Evolutionary conservation across 2,797 vertebrate species (phyloP).

Genomic region (Spheniscus humboldti): DNA sequence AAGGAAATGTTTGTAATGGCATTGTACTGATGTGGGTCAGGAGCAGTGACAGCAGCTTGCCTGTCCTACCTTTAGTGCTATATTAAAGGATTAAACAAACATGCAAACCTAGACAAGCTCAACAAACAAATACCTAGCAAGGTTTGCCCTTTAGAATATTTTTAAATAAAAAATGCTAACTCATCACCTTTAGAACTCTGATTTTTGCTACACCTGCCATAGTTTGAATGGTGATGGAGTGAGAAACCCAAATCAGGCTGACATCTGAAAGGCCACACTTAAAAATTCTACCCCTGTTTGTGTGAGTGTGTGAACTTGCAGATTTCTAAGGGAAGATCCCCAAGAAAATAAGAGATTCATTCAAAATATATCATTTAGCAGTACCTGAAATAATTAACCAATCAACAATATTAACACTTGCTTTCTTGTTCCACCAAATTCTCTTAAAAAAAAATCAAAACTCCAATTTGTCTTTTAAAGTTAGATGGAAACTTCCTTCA

Average conservation of each 20-base stretch:
- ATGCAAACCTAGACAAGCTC: not conserved
- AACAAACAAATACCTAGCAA: not conserved
- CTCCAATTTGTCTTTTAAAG: not conserved
- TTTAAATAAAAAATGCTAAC: not conserved
- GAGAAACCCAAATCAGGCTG: not conserved
- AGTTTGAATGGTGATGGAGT: not conserved
- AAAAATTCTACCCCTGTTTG: not conserved
- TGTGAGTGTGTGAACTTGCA: not conserved
- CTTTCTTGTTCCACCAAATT: not conserved
- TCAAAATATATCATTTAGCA: not conserved
- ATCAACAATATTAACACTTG: not conserved
- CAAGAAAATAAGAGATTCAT: not conserved
- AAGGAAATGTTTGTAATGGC: not conserved
- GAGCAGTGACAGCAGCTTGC: not conserved
- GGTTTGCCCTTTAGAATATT: not conserved
- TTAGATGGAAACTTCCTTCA: not conserved
- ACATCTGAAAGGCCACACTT: not conserved
- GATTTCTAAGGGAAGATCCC: not conserved
- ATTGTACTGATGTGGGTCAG: not conserved
- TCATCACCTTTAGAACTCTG: not conserved
- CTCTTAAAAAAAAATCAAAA: not conserved
- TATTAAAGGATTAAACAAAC: not conserved
- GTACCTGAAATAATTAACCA: not conserved
- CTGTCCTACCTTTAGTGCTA: fast-evolving
- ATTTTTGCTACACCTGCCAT: not conserved